Evolutionary conservation across 2,888 invertebrate genomes (phyloP), one percentile per base, ranked within the genome.

Genomic region (Hirtodrosophila histrioides): DNA sequence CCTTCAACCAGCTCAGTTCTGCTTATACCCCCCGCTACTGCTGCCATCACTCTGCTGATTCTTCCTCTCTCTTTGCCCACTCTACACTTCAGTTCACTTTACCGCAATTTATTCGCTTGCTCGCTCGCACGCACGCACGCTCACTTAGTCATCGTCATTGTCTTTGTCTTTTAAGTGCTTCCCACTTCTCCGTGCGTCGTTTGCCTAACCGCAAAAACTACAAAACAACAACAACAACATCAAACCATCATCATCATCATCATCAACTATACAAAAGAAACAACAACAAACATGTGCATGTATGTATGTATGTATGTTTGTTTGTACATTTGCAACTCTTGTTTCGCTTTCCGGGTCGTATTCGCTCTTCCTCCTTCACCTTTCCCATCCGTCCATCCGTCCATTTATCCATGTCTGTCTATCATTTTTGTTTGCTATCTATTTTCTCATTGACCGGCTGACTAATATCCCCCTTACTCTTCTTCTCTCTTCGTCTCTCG

Each of bases 191-290:
- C 29, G 8, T 31, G 27, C 27, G 35, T 27, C 46, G 53, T 58
- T 61, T 60, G 64, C 49, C 37, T 51, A 80, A 63, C 85, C 85
- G 66, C 78, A 81, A 71, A 75, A 81, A 58, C 58, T 67, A 73
- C 60, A 53, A 45, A 57, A 51, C 43, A 44, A 46, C 35, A 49
- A 40, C 46, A 69, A 44, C 35, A 11, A 45, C 40, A 27, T 10
- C 11, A 62, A 23, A 31, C 35, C 41, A 49, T 11, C 35, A 46
- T 43, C 29, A 41, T 33, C 27, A 58, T 35, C 12, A 35, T 40
- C 6, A 37, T 36, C 4, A 12, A 39, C 31, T 39, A 36, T 17
- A 37, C 27, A 46, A 53, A 53, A 33, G 17, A 17, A 17, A 17
- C 17, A 17, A 17, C 17, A 17, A 17, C 17, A 17, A 17, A 17